phyloP scores from a whole-genome alignment of 2,113 vertebrate genomes.

The Sterna hirundo region DNA sequence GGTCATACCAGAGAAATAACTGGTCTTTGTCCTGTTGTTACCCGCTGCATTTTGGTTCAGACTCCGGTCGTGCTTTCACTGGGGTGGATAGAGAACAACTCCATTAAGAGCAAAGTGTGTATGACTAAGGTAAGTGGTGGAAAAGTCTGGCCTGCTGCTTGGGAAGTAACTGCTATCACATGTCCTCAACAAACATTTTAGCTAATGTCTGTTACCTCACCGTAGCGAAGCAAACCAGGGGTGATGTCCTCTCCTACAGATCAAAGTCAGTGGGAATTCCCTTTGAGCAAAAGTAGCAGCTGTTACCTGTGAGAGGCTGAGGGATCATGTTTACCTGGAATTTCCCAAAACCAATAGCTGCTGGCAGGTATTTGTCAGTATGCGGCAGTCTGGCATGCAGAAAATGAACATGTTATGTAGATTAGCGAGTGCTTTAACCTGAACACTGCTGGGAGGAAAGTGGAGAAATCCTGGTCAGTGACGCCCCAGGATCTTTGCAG shows the following conservation, averaged over 20 bases:
- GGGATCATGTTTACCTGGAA: constrained; percentile 42
- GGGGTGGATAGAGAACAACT: not conserved
- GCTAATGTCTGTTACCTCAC: not conserved
- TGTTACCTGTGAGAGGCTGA: constrained; percentile 1
- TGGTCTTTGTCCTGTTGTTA: not conserved
- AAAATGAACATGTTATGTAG: not conserved
- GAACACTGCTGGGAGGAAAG: not conserved
- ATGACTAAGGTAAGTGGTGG: not conserved
- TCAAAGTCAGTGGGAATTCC: constrained; percentile 56
- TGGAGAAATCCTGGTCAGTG: not conserved
- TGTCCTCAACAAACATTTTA: not conserved
- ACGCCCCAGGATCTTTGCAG: not conserved
- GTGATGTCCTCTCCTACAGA: not conserved
- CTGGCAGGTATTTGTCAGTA: constrained; percentile 13
- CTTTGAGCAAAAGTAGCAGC: constrained; percentile 57
- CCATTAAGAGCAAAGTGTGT: not conserved
- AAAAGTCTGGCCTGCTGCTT: not conserved
- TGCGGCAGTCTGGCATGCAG: not conserved
- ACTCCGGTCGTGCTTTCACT: not conserved
- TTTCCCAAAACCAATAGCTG: constrained; percentile 45
- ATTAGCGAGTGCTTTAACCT: not conserved
- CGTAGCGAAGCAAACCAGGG: not conserved
- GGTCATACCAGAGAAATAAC: not conserved
- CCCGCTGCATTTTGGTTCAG: not conserved
- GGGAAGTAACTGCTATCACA: not conserved